Evolutionary conservation across 2,797 vertebrate species (phyloP).

Genomic region (Scyliorhinus canicula): DNA sequence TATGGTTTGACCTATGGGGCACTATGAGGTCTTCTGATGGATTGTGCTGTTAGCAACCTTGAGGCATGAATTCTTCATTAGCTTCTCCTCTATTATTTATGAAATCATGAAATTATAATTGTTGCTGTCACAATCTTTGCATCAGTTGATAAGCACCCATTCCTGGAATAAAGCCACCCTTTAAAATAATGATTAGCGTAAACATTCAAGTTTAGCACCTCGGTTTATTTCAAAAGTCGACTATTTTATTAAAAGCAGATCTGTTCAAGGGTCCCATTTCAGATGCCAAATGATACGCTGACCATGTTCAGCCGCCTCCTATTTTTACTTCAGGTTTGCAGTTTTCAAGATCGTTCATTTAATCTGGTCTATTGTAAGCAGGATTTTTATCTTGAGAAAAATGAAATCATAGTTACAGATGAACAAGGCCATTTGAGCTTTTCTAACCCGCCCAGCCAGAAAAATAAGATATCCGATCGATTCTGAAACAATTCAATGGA

Average conservation of each 20-base stretch:
- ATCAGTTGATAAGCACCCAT: background rate
- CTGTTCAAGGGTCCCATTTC: background rate
- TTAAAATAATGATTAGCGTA: background rate
- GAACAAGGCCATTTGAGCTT: background rate
- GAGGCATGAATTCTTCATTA: conserved; percentile 26
- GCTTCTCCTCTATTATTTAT: background rate
- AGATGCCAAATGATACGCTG: background rate
- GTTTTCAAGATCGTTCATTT: background rate
- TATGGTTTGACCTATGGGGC: background rate
- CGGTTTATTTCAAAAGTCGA: background rate
- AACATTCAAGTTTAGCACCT: too few species aligned
- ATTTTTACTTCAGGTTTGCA: background rate
- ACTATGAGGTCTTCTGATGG: background rate
- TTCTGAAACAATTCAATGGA: too few species aligned
- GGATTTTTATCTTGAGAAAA: background rate
- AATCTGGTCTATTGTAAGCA: background rate
- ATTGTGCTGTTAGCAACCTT: background rate
- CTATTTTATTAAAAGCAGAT: background rate
- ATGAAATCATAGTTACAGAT: background rate
- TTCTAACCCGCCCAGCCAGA: too few species aligned
- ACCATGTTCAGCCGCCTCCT: background rate
- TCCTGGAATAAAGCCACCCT: background rate
- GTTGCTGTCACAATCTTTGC: background rate
- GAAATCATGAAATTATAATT: background rate
- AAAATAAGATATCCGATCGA: too few species aligned